These are phyloP conservation scores for Ephestia elutella DNA, from an alignment of 1,140 invertebrate genomes.

Conservation along the genomic window DNA sequence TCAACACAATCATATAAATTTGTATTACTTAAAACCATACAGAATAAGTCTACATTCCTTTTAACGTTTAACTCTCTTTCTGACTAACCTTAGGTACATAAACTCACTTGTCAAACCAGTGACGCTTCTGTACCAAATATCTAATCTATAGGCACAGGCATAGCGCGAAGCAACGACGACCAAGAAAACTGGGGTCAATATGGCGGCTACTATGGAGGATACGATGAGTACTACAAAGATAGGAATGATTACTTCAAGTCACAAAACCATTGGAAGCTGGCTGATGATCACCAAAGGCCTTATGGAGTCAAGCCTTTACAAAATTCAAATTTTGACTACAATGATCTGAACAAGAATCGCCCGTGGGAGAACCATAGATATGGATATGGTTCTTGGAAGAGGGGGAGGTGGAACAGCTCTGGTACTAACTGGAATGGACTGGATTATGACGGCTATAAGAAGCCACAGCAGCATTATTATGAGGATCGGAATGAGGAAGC, in stretches of 20 bases:
- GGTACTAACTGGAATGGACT: constrained; percentile 30
- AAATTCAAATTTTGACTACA: constrained; percentile 49
- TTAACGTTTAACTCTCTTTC: too few species aligned
- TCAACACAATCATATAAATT: too few species aligned
- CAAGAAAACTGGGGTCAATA: constrained; percentile 60
- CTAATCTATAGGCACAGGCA: constrained; percentile 25
- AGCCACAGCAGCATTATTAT: constrained; percentile 19
- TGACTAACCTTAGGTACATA: too few species aligned
- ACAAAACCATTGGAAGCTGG: constrained; percentile 48
- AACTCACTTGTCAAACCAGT: too few species aligned
- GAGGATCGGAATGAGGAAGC: constrained; percentile 41
- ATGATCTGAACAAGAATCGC: constrained; percentile 39
- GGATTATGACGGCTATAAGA: constrained; percentile 33
- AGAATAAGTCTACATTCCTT: too few species aligned
- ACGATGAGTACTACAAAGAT: constrained; percentile 54
- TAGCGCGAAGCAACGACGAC: constrained; percentile 41
- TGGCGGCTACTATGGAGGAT: constrained; percentile 54
- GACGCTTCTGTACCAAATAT: not conserved
- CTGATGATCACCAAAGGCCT: constrained; percentile 25
- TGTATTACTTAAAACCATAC: too few species aligned
- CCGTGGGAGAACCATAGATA: constrained; percentile 32
- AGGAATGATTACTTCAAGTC: constrained; percentile 55
- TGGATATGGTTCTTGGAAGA: constrained; percentile 47
- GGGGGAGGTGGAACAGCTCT: constrained; percentile 44
- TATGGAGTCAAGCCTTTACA: constrained; percentile 17